These are phyloP conservation scores for Procambarus clarkii DNA, from an alignment of 1,140 invertebrate species.

Conservation along the genomic window DNA sequence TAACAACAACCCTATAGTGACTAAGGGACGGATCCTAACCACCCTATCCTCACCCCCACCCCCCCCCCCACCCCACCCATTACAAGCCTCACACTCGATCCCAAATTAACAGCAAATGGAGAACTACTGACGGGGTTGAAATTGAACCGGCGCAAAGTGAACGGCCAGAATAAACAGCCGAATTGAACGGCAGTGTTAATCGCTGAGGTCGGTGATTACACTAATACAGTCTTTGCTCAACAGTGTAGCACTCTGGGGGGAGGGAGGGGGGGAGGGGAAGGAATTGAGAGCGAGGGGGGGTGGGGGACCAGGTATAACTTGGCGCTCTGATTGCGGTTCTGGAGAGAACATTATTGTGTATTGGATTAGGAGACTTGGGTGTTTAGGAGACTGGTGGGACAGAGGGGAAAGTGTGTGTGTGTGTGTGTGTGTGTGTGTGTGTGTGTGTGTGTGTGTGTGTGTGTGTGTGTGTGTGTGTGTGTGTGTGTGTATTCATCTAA, in stretches of 20 bases:
- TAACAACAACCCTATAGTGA: too few relatives aligned
- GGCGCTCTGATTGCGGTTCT: not conserved
- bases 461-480: not conserved
- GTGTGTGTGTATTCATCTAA: not conserved
- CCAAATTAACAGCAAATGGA: slow-evolving; percentile 2
- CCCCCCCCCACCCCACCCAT: not conserved
- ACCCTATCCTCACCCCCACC: not conserved
- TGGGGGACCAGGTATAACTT: not conserved
- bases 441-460: slow-evolving; percentile 1
- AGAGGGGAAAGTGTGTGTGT: not conserved
- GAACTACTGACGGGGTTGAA: not conserved
- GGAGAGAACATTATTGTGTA: slow-evolving; percentile 3
- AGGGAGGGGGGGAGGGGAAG: too few relatives aligned
- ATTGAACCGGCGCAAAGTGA: slow-evolving; percentile 4
- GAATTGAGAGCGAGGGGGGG: not conserved
- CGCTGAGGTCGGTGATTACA: not conserved
- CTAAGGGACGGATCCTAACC: too few relatives aligned
- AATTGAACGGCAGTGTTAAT: not conserved
- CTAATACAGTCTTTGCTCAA: not conserved
- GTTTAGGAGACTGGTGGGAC: not conserved
- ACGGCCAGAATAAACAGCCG: slow-evolving; percentile 7
- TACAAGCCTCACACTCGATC: not conserved
- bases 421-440: too few relatives aligned
- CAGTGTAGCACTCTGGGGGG: not conserved
- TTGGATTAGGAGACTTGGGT: not conserved